These are phyloP conservation scores for Drosophila recens DNA, from an alignment of 2,888 invertebrate genomes.

Conservation along the genomic window DNA sequence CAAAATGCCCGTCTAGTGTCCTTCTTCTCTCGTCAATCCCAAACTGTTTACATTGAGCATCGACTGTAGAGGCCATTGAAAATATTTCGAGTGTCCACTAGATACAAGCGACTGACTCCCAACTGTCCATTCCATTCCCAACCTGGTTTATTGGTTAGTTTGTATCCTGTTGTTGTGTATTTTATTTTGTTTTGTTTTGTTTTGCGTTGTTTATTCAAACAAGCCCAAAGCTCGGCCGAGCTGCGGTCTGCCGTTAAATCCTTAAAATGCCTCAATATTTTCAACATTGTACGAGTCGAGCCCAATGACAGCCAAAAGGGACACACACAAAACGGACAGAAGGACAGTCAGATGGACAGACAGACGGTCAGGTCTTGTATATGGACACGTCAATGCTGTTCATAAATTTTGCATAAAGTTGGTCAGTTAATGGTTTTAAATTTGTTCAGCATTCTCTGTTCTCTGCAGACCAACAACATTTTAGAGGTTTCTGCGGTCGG, in stretches of 20 bases:
- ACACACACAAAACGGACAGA: constrained; percentile 13
- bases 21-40: background rate
- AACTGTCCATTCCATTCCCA: constrained; percentile 6
- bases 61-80: constrained; percentile 43
- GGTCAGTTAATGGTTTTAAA: constrained; percentile 77
- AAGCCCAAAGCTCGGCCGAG: constrained; percentile 43
- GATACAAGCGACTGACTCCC: background rate
- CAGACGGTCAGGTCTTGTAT: background rate
- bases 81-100: constrained; percentile 48
- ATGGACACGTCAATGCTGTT: constrained; percentile 49
- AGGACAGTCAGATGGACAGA: constrained; percentile 5
- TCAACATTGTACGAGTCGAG: constrained; percentile 37
- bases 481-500: constrained; percentile 40
- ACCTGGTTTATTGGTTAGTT: constrained; percentile 64
- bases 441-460: constrained; percentile 48
- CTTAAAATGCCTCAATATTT: constrained; percentile 74
- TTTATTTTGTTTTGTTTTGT: constrained; percentile 50
- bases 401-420: constrained; percentile 62
- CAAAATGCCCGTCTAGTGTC: constrained; percentile 22
- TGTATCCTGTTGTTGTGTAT: constrained; percentile 34
- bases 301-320: constrained; percentile 43
- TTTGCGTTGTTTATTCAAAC: constrained; percentile 70
- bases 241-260: constrained; percentile 71
- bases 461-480: constrained; percentile 29
- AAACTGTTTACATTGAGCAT: constrained; percentile 43